Evolutionary conservation across 2,888 invertebrate genomes (phyloP).

Genomic region (Danaus chrysippus): DNA sequence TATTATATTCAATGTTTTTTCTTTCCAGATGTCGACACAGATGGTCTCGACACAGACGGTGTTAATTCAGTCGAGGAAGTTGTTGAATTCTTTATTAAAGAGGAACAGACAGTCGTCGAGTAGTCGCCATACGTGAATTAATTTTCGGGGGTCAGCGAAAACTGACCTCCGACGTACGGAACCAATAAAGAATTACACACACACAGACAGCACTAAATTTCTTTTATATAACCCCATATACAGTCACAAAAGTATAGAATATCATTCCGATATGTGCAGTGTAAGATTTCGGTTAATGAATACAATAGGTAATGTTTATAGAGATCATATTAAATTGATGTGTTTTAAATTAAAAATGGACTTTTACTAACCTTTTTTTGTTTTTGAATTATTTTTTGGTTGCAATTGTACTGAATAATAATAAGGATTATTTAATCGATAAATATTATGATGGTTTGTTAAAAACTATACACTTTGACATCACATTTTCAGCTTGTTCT

Average conservation of each 20-base stretch:
- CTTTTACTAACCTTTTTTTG: slow-evolving; percentile 60
- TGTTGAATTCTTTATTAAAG: slow-evolving; percentile 98
- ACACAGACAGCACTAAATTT: slow-evolving; percentile 47
- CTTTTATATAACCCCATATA: slow-evolving; percentile 55
- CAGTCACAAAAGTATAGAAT: slow-evolving; percentile 46
- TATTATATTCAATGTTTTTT: slow-evolving; percentile 29
- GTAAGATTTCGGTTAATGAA: slow-evolving; percentile 62
- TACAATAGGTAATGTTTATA: slow-evolving; percentile 75
- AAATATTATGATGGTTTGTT: too few species aligned
- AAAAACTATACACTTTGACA: too few species aligned
- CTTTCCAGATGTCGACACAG: slow-evolving; percentile 93
- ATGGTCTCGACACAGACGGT: slow-evolving; percentile 90
- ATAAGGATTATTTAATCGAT: too few species aligned
- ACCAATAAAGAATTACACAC: slow-evolving; percentile 29
- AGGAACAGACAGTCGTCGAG: slow-evolving; percentile 91
- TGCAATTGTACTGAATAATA: neutral
- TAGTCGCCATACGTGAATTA: slow-evolving; percentile 71
- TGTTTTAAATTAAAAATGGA: slow-evolving; percentile 68
- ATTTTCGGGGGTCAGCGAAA: slow-evolving; percentile 51
- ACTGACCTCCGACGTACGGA: slow-evolving; percentile 43
- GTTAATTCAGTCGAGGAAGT: slow-evolving; percentile 95
- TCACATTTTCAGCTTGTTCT: too few species aligned
- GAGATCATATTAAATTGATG: slow-evolving; percentile 75
- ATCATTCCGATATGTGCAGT: slow-evolving; percentile 56
- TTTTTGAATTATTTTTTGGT: slow-evolving; percentile 37